Conservation (phyloP, 1,140 invertebrate species). For the Ceratoteleas bidentatus region DNA sequence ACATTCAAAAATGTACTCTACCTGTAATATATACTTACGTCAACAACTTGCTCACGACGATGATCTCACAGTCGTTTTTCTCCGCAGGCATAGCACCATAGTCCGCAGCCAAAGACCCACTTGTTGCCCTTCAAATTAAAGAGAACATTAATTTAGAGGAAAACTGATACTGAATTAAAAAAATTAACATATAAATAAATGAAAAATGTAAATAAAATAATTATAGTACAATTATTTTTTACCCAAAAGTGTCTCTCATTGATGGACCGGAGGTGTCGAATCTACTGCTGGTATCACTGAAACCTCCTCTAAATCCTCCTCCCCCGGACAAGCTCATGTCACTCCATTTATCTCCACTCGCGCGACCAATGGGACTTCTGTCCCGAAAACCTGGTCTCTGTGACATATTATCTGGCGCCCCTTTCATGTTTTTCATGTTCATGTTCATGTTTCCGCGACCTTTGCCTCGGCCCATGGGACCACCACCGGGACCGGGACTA, state of each 20-base stretch:
- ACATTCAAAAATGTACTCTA: too few species aligned
- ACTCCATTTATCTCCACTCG: constrained; percentile 41
- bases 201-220: too few species aligned
- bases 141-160: too few species aligned
- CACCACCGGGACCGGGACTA: constrained; percentile 53
- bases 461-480: constrained; percentile 44
- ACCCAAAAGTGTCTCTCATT: constrained; percentile 50
- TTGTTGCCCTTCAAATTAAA: too few species aligned
- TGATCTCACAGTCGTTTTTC: constrained; percentile 93
- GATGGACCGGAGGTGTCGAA: constrained; percentile 51
- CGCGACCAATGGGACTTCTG: constrained; percentile 75
- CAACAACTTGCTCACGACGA: constrained; percentile 89
- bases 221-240: too few species aligned
- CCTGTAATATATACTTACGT: constrained; percentile 84
- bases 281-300: constrained; percentile 53
- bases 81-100: constrained; percentile 81
- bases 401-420: constrained; percentile 49
- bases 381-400: constrained; percentile 72
- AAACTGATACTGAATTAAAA: too few species aligned
- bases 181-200: too few species aligned
- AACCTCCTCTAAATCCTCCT: constrained; percentile 35
- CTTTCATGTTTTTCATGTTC: constrained; percentile 51
- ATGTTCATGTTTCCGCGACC: constrained; percentile 55
- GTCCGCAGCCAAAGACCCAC: constrained; percentile 67
- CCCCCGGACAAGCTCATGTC: constrained; percentile 45